Evolutionary conservation across 2,888 invertebrate species (phyloP).

Genomic region (Orthosia gracilis): DNA sequence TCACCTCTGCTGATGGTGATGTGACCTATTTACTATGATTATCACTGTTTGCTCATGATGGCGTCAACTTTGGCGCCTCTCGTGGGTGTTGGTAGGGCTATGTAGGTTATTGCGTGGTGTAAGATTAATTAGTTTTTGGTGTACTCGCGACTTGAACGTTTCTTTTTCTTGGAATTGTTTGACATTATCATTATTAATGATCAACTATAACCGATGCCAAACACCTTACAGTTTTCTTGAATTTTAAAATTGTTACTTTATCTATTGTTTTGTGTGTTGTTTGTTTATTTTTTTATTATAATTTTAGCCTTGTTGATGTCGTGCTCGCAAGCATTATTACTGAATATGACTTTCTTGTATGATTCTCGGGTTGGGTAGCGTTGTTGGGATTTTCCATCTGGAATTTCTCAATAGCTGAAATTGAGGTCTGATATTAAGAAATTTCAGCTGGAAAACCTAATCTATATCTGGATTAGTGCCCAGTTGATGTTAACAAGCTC

Average conservation of each 20-base stretch:
- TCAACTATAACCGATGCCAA: background rate
- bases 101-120: constrained; percentile 69
- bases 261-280: background rate
- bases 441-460: too few relatives aligned
- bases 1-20: constrained; percentile 68
- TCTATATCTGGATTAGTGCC: background rate
- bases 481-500: background rate
- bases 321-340: background rate
- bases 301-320: background rate
- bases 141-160: constrained; percentile 6
- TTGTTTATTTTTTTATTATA: background rate
- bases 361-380: too few relatives aligned
- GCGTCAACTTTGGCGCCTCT: constrained; percentile 83
- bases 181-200: constrained; percentile 20
- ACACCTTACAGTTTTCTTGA: background rate
- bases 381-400: background rate
- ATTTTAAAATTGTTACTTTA: background rate
- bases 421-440: too few relatives aligned
- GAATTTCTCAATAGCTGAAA: background rate
- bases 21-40: constrained; percentile 78
- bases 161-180: constrained; percentile 25
- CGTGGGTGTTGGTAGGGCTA: constrained; percentile 66
- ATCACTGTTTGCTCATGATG: constrained; percentile 77
- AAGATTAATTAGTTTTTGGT: constrained; percentile 45
- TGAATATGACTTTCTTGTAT: background rate